These are phyloP conservation scores for Orchesella cincta DNA, from an alignment of 1,140 invertebrate genomes.

Conservation along the genomic window DNA sequence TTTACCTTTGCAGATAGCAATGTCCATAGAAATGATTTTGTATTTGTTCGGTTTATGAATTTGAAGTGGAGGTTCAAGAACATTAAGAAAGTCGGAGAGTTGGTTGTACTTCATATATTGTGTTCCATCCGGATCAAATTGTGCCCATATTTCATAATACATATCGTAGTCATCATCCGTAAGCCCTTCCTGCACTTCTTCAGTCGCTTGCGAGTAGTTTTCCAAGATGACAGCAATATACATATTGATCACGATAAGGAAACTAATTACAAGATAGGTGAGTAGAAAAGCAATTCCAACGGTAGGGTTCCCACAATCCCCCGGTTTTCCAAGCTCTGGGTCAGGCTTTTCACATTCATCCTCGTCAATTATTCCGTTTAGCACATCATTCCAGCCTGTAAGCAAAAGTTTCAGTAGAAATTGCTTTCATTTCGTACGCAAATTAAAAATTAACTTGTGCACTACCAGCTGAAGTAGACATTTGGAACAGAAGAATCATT, in stretches of 20 bases:
- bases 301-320: conserved; percentile 87
- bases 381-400: conserved; percentile 93
- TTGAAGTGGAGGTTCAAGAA: conserved; percentile 84
- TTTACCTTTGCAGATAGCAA: conserved; percentile 87
- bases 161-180: conserved; percentile 99
- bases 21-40: conserved; percentile 97
- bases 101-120: conserved; percentile 94
- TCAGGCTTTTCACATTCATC: conserved; percentile 85
- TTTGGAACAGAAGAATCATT: conserved; percentile 95
- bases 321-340: conserved; percentile 80
- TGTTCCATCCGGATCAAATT: conserved; percentile 95
- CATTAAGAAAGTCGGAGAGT: conserved; percentile 89
- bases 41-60: conserved; percentile 98
- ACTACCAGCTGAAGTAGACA: conserved; percentile 50
- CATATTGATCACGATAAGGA: conserved; percentile 98
- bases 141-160: conserved; percentile 97
- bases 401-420: background rate
- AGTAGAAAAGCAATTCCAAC: conserved; percentile 93
- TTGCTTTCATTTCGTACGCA: background rate
- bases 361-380: conserved; percentile 94
- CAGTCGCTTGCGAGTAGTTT: conserved; percentile 96
- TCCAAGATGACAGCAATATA: conserved; percentile 99
- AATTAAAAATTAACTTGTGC: background rate
- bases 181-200: conserved; percentile 96
- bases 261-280: conserved; percentile 95